Percentiles rank a stretch among this genome's conserved stretches.
Conservation (phyloP, 2,888 invertebrate species). For the Lasius fuliginosus region DNA sequence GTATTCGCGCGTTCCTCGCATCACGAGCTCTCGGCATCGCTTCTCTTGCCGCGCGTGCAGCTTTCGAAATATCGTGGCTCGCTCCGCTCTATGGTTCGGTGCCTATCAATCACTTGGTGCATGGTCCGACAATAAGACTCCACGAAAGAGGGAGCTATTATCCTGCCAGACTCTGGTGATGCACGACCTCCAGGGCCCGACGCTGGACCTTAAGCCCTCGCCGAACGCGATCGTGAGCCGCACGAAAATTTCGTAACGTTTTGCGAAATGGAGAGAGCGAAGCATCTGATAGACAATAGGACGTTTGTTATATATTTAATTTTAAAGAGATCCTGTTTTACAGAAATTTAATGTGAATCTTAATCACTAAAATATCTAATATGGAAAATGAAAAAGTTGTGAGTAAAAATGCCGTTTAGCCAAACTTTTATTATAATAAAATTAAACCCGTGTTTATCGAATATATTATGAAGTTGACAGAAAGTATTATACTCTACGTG, state of each 20-base stretch:
- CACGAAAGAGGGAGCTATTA: slow-evolving; percentile 82
- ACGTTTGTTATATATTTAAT: not conserved
- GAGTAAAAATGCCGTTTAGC: not conserved
- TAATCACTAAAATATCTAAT: not conserved
- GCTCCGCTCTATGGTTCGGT: slow-evolving; percentile 76
- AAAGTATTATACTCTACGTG: not conserved
- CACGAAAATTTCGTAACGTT: slow-evolving; percentile 73
- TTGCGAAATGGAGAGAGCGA: slow-evolving; percentile 15
- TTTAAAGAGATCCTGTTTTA: not conserved
- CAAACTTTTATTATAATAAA: not conserved
- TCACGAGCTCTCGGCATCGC: slow-evolving; percentile 35
- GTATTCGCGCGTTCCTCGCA: slow-evolving; percentile 56
- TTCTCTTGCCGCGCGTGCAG: slow-evolving; percentile 58
- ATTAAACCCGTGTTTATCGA: not conserved
- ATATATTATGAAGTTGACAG: not conserved
- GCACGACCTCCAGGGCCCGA: slow-evolving; percentile 83
- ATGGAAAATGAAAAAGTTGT: not conserved
- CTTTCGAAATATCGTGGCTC: slow-evolving; percentile 74
- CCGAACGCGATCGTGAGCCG: slow-evolving; percentile 62
- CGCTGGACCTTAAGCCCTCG: slow-evolving; percentile 78
- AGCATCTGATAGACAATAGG: not conserved
- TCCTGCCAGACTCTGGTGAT: slow-evolving; percentile 85
- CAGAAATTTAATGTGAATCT: not conserved
- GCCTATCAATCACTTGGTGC: slow-evolving; percentile 84
- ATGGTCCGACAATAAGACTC: slow-evolving; percentile 82